Evolutionary conservation across 2,888 invertebrate species (phyloP).

Genomic region (Antheraea yamamai): DNA sequence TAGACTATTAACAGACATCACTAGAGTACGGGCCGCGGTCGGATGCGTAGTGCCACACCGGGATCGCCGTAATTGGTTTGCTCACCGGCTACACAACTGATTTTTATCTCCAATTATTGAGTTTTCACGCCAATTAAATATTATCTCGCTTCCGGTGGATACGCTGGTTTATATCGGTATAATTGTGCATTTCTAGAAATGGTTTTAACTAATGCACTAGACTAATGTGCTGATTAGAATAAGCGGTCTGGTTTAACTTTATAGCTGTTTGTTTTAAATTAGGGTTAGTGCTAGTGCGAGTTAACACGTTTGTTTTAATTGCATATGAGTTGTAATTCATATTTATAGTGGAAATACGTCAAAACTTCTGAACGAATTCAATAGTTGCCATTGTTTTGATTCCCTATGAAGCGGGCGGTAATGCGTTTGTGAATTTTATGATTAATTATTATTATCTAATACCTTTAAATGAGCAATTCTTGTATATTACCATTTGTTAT

Average conservation of each 20-base stretch:
- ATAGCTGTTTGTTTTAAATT: neutral
- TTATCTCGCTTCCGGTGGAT: slow-evolving; percentile 75
- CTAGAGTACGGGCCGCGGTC: slow-evolving; percentile 45
- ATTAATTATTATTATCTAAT: too few relatives aligned
- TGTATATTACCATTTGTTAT: too few relatives aligned
- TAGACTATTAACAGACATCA: neutral
- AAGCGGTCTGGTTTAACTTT: neutral
- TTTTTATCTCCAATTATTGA: slow-evolving; percentile 80
- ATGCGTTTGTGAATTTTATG: too few relatives aligned
- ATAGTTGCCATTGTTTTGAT: too few relatives aligned
- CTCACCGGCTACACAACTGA: slow-evolving; percentile 61
- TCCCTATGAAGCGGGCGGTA: too few relatives aligned
- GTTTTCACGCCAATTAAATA: slow-evolving; percentile 81
- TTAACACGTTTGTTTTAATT: too few relatives aligned
- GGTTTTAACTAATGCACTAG: slow-evolving; percentile 28
- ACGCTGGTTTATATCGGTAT: slow-evolving; percentile 56
- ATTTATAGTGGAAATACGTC: too few relatives aligned
- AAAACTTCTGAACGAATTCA: too few relatives aligned
- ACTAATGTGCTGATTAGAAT: slow-evolving; percentile 3
- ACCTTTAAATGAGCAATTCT: too few relatives aligned
- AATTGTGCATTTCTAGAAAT: slow-evolving; percentile 50
- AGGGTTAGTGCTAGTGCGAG: neutral
- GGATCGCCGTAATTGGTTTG: slow-evolving; percentile 74
- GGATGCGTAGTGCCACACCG: slow-evolving; percentile 64
- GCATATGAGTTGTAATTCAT: too few relatives aligned